Percentiles rank a stretch among this genome's conserved stretches.
Conservation (phyloP, 2,113 vertebrate species). For the Gracilinanus agilis region DNA sequence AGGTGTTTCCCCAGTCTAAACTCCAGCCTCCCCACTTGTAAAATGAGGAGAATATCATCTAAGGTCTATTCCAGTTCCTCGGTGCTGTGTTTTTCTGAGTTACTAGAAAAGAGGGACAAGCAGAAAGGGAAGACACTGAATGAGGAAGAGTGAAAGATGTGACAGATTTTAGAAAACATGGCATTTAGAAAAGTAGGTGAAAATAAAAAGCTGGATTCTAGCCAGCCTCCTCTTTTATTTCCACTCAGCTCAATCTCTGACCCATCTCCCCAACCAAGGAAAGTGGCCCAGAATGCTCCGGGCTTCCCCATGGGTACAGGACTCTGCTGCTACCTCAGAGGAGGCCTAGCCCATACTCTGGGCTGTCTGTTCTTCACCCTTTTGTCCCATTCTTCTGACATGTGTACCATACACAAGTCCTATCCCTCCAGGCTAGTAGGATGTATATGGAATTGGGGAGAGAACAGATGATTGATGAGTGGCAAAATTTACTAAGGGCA, state of each 20-base stretch:
- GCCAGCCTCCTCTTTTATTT: not conserved
- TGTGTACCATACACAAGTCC: not conserved
- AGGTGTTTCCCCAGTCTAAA: conserved; percentile 66
- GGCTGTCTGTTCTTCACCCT: not conserved
- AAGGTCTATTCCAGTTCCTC: not conserved
- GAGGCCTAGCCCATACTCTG: not conserved
- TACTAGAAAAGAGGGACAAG: not conserved
- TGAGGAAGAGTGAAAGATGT: not conserved
- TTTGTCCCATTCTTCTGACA: not conserved
- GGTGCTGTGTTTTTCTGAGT: not conserved
- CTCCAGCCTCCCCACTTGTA: not conserved
- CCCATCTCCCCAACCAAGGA: not conserved
- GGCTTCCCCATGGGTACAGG: not conserved
- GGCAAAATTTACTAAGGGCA: not conserved
- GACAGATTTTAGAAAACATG: not conserved
- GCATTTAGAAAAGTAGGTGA: not conserved
- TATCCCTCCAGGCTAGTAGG: not conserved
- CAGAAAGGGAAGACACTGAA: not conserved
- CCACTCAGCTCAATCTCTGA: not conserved
- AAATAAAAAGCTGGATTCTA: not conserved
- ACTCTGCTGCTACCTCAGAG: no score
- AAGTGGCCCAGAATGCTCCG: not conserved
- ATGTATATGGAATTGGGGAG: not conserved
- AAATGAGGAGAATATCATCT: conserved; percentile 21
- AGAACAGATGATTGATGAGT: not conserved